These are phyloP conservation scores for Lampropteryx suffumata DNA, from an alignment of 2,888 invertebrate species.

Conservation along the genomic window DNA sequence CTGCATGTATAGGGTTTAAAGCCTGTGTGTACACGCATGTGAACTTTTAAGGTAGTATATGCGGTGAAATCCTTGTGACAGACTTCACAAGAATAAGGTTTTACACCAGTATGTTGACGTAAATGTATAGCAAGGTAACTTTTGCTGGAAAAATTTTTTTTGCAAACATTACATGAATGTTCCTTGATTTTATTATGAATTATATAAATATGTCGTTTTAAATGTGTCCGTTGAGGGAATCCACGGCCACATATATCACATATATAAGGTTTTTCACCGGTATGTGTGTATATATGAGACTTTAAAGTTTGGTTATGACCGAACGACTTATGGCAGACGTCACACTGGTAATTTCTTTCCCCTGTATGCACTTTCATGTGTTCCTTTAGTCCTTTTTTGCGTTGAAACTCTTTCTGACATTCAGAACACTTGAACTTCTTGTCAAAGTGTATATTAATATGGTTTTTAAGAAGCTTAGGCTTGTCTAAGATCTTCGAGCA, in stretches of 20 bases:
- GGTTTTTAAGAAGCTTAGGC: slow-evolving; percentile 58
- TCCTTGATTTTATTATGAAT: slow-evolving; percentile 68
- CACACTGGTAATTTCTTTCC: slow-evolving; percentile 60
- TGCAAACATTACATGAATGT: slow-evolving; percentile 59
- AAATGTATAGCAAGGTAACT: slow-evolving; percentile 71
- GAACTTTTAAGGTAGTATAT: slow-evolving; percentile 69
- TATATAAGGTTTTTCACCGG: slow-evolving; percentile 66
- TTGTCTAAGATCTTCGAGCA: slow-evolving; percentile 58
- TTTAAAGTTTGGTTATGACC: slow-evolving; percentile 71
- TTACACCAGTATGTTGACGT: slow-evolving; percentile 65
- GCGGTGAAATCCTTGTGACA: slow-evolving; percentile 72
- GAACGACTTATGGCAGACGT: slow-evolving; percentile 59
- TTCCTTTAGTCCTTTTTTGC: slow-evolving; percentile 67
- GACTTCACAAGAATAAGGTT: slow-evolving; percentile 65
- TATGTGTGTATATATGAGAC: slow-evolving; percentile 68
- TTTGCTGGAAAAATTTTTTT: slow-evolving; percentile 70
- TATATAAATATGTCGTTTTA: slow-evolving; percentile 68
- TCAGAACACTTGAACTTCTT: slow-evolving; percentile 61
- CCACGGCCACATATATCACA: slow-evolving; percentile 68
- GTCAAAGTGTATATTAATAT: slow-evolving; percentile 56
- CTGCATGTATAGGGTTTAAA: slow-evolving; percentile 66
- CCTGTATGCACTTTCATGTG: slow-evolving; percentile 69
- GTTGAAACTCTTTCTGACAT: slow-evolving; percentile 62
- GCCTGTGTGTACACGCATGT: slow-evolving; percentile 71
- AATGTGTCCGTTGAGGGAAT: slow-evolving; percentile 67